phyloP scores from a whole-genome alignment of 2,888 invertebrate genomes.

The Caenorhabditis uteleia region DNA sequence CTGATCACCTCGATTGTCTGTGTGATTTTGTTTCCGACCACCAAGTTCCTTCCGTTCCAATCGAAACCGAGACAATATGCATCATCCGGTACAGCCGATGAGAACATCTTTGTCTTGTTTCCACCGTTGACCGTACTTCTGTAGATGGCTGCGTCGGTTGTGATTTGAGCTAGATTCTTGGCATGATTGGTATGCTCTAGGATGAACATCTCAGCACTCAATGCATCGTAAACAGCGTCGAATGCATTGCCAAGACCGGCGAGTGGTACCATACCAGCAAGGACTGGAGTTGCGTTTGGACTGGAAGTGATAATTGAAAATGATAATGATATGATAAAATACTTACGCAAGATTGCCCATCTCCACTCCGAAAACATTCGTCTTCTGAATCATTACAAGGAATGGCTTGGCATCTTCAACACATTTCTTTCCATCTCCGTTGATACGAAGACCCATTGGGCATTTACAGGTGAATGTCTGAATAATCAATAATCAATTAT shows the following conservation, averaged over 20 bases:
- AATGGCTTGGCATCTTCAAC: constrained; percentile 82
- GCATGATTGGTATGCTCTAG: constrained; percentile 67
- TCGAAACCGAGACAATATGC: constrained; percentile 91
- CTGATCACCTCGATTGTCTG: constrained; percentile 86
- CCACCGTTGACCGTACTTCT: constrained; percentile 72
- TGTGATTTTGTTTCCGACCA: constrained; percentile 83
- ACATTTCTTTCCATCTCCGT: constrained; percentile 64
- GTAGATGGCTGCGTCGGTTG: constrained; percentile 62
- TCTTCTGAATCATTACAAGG: constrained; percentile 87
- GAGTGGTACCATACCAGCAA: constrained; percentile 70
- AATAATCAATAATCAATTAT: too few relatives aligned
- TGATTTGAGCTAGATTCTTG: constrained; percentile 59
- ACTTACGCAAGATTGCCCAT: constrained; percentile 34
- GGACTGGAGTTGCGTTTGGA: constrained; percentile 72
- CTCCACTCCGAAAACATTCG: constrained; percentile 79
- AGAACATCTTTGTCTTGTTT: constrained; percentile 48
- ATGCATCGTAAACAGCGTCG: constrained; percentile 89
- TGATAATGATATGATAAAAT: too few relatives aligned
- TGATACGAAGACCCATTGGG: constrained; percentile 78
- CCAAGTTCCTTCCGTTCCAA: constrained; percentile 93
- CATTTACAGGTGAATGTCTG: constrained; percentile 83
- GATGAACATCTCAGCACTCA: constrained; percentile 75
- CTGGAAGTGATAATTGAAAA: too few relatives aligned
- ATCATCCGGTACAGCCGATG: constrained; percentile 75
- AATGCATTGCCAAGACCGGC: constrained; percentile 77